phyloP scores from a whole-genome alignment of 2,797 vertebrate genomes.

The Cynodonichthys magdalenae region DNA sequence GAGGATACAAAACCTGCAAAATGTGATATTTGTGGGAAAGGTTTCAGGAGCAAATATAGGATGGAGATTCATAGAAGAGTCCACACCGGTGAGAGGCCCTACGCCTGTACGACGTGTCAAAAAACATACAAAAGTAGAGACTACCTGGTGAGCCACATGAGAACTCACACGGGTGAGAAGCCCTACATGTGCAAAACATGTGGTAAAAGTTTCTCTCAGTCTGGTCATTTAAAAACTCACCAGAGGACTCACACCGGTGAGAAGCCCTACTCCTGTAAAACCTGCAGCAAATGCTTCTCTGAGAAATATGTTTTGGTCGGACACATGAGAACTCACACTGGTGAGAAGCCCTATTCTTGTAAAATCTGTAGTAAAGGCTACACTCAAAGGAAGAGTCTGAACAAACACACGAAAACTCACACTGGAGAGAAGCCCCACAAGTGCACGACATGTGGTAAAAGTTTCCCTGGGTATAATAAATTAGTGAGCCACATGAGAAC shows the following conservation, averaged over 20 bases:
- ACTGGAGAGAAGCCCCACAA: background rate
- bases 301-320: no score
- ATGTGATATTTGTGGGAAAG: conserved; percentile 10
- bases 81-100: conserved; percentile 1
- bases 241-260: background rate
- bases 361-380: no score
- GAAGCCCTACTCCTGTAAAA: background rate
- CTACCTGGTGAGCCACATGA: no score
- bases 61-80: background rate
- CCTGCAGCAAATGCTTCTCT: background rate
- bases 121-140: no score
- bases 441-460: background rate
- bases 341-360: no score
- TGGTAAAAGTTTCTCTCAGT: background rate
- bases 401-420: background rate
- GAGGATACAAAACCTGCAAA: background rate
- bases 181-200: background rate
- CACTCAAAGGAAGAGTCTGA: background rate
- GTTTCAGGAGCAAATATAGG: background rate
- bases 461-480: background rate
- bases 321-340: no score
- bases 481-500: background rate
- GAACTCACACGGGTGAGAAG: background rate
- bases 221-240: background rate
- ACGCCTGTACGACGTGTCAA: background rate